Evolutionary conservation across 2,888 invertebrate species (phyloP), one percentile per base, ranked within the genome.

Genomic region (Folsomia manolachei): DNA sequence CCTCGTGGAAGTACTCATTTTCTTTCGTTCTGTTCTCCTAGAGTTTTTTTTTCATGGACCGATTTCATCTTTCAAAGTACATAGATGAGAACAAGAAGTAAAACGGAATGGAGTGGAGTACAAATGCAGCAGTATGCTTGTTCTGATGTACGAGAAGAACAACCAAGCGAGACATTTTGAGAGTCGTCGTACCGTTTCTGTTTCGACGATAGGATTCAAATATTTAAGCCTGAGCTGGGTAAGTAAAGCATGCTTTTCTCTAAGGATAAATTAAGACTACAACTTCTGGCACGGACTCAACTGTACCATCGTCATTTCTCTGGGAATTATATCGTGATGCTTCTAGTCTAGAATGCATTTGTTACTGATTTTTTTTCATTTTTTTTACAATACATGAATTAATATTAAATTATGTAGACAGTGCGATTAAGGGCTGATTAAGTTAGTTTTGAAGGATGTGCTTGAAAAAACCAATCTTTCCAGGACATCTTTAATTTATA

Each of bases 251-350:
- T 67, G 71, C 24, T 71, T 67, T 56, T 63, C 63, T 71, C 19
- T 61, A 27, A 70, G 70, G 63, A 71, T 73, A 73, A 71, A 73
- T 73, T 70, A 63, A 75, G 70, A 71, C 73, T 75, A 39, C 14
- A 9, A n/a, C 39, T 72, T 60, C 71, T 75, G 75, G 75, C 75
- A 73, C 27, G 26, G 63, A 63, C 67, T 73, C 75, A 75, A 75
- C 70, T 75, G 75, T 73, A 75, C 73, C 75, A 75, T 69, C 71
- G 75, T 68, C 75, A 73, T 70, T 75, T n/a, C n/a, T n/a, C n/a
- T n/a, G n/a, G n/a, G n/a, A n/a, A n/a, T n/a, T n/a, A n/a, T n/a
- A n/a, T n/a, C n/a, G n/a, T n/a, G n/a, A n/a, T n/a, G n/a, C n/a
- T n/a, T n/a, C n/a, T n/a, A n/a, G n/a, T n/a, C n/a, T n/a, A n/a